Base-by-base conservation (phyloP, 2,888 invertebrate species). In the Cerceris rybyensis region DNA sequence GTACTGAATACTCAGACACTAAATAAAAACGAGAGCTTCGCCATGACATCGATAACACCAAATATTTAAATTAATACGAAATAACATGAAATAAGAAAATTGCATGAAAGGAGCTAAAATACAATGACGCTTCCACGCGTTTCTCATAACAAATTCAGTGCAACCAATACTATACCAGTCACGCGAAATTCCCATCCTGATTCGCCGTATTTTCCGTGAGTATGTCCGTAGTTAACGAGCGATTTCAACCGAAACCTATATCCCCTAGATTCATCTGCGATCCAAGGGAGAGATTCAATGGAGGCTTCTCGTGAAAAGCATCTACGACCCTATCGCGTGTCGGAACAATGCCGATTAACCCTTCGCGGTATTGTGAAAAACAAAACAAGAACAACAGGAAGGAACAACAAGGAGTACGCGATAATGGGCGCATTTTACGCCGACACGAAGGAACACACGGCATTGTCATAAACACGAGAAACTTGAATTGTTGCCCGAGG, bases 331-430 rank as follows among this genome's bases (percentile, higher is more conserved):
- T 75, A 78, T 79, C 77, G 78, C 81, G 73, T 81, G 78, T 67
- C 46, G 61, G 77, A 67, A 80, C 83, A 77, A 76, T 85, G 58
- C 66, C 70, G 80, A 83, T 83, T 83, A 78, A 79, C 73, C 77
- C 81, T 78, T 76, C 64, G 72, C 49, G 64, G 83, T 70, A 86
- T 88, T 88, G 87, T 86, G 65, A 68, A 58, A 69, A 67, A 77
- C 72, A 76, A 86, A 88, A 86, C 81, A 77, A 80, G 82, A 81
- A 78, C 76, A 83, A 85, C 66, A 9, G 50, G 57, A 72, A 69
- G 68, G 79, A 79, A 79, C 59, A 80, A 79, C 71, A 84, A 84
- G 75, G 67, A 65, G 73, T 60, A 70, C 59, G 78, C 74, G 80
- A 83, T 88, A 88, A 88, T 88, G 75, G 84, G 66, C 67, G 72